Conservation (phyloP, 2,113 vertebrate species). For the Meles meles region DNA sequence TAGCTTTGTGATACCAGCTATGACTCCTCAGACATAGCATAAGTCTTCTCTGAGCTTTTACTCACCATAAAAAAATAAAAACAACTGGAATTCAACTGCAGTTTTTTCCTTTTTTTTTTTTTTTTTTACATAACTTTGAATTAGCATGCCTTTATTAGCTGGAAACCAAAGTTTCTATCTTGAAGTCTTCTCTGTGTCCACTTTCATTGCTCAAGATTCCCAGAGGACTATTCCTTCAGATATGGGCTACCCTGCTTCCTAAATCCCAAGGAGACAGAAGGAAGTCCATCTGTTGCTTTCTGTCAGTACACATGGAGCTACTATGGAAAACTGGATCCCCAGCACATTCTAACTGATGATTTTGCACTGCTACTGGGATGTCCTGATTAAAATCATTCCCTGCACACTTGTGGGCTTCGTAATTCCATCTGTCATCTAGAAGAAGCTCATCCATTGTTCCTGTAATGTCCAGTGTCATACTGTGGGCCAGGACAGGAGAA, state of each 20-base stretch:
- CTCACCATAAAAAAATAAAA: neutral
- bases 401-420: neutral
- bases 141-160: neutral
- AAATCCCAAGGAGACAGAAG: neutral
- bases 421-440: neutral
- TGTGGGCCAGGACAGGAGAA: neutral
- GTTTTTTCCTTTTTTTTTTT: neutral
- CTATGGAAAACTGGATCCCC: neutral
- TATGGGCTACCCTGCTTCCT: neutral
- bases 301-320: neutral
- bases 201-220: neutral
- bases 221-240: neutral
- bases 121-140: neutral
- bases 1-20: neutral
- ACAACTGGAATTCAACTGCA: neutral
- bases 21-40: neutral
- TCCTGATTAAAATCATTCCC: neutral
- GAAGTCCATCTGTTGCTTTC: neutral
- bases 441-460: neutral
- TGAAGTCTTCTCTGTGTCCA: neutral
- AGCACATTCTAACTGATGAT: neutral
- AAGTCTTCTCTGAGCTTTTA: neutral
- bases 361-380: neutral
- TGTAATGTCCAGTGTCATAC: neutral
- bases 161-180: neutral